Percentiles rank a stretch among this genome's conserved stretches.
Conservation (phyloP, 2,888 invertebrate species). For the Rhagophthalmus giganteus region DNA sequence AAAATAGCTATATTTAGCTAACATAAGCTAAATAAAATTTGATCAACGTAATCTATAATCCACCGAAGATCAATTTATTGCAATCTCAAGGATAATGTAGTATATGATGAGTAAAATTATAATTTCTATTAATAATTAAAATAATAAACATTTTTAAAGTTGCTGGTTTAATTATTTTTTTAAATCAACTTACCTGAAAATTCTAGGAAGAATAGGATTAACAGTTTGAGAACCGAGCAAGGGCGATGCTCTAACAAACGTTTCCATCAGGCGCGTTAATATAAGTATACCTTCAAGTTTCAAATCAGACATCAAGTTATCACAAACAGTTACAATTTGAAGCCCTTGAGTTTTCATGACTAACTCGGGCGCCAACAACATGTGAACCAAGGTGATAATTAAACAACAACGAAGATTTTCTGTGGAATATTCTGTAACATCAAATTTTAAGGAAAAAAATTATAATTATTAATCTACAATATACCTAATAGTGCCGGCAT, state of each 20-base stretch:
- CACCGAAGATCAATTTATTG: too few species aligned
- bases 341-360: conserved; percentile 74
- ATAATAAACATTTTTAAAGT: too few species aligned
- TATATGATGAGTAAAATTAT: too few species aligned
- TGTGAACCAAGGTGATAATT: conserved; percentile 80
- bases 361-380: conserved; percentile 76
- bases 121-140: too few species aligned
- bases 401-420: conserved; percentile 80
- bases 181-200: conserved; percentile 60
- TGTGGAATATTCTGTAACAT: conserved; percentile 71
- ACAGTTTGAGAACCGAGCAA: conserved; percentile 73
- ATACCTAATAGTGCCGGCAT: conserved; percentile 74
- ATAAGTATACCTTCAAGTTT: conserved; percentile 72
- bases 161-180: too few species aligned
- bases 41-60: too few species aligned
- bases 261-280: conserved; percentile 74
- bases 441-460: neutral
- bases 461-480: too few species aligned
- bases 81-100: too few species aligned
- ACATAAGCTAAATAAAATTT: too few species aligned
- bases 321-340: conserved; percentile 70
- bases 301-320: conserved; percentile 77
- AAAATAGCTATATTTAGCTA: too few species aligned
- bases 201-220: conserved; percentile 63
- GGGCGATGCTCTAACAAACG: conserved; percentile 74